Conservation (phyloP, 2,113 vertebrate species). For the Oryzias woworae region DNA sequence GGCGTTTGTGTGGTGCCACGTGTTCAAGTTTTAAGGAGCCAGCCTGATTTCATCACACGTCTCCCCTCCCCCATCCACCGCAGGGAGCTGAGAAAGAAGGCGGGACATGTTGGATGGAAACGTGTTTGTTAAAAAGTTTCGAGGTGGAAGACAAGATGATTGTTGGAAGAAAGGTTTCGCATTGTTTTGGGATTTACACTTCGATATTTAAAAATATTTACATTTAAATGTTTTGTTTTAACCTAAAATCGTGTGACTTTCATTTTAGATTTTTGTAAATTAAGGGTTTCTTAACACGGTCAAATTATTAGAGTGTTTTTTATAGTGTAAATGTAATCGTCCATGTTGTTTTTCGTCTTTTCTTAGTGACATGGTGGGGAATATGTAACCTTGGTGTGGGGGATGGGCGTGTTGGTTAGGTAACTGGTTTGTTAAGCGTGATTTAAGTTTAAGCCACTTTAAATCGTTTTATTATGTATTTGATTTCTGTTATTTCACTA, state of each 20-base stretch:
- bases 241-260: conserved; percentile 8
- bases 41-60: conserved; percentile 63
- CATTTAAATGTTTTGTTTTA: conserved; percentile 27
- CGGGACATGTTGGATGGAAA: conserved; percentile 81
- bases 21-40: conserved; percentile 33
- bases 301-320: not conserved
- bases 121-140: conserved; percentile 76
- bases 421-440: conserved; percentile 46
- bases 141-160: conserved; percentile 75
- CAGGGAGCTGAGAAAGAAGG: conserved; percentile 68
- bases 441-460: not conserved
- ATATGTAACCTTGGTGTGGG: conserved; percentile 78
- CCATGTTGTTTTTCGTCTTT: not conserved
- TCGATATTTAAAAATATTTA: conserved; percentile 19
- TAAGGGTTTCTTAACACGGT: not conserved
- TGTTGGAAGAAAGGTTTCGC: conserved; percentile 65
- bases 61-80: conserved; percentile 69
- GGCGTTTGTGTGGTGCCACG: conserved; percentile 34
- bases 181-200: conserved; percentile 60
- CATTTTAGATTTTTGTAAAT: not conserved
- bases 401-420: conserved; percentile 71
- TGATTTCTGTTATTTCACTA: too few relatives aligned
- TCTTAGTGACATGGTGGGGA: conserved; percentile 69
- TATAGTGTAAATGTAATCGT: not conserved
- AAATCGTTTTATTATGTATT: too few relatives aligned